phyloP scores from a whole-genome alignment of 2,113 vertebrate species.

The Ictalurus furcatus region DNA sequence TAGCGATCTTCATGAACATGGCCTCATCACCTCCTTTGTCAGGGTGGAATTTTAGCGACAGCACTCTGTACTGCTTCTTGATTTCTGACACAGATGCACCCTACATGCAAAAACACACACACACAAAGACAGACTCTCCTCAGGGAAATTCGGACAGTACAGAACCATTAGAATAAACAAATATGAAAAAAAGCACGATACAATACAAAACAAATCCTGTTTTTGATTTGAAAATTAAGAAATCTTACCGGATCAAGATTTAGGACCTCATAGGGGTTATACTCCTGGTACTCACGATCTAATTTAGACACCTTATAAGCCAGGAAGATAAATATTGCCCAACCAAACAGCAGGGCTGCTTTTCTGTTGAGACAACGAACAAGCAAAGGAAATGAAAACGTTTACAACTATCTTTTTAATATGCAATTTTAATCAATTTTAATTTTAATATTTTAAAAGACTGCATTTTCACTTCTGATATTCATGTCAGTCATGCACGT shows the following conservation, averaged over 20 bases:
- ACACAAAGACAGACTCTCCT: not conserved
- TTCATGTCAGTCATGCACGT: not conserved
- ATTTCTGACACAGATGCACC: conserved; percentile 89
- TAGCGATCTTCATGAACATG: conserved; percentile 95
- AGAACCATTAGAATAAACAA: not conserved
- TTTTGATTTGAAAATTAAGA: not conserved
- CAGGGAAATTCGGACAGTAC: not conserved
- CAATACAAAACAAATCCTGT: not conserved
- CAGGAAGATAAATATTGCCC: conserved; percentile 95
- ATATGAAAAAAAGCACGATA: not conserved
- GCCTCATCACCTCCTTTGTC: conserved; percentile 97
- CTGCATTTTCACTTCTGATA: not conserved
- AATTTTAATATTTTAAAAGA: too few relatives aligned
- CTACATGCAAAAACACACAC: conserved; percentile 65
- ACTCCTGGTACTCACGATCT: conserved; percentile 97
- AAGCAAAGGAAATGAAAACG: not conserved
- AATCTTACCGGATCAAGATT: conserved; percentile 89
- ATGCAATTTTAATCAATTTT: not conserved
- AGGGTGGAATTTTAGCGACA: conserved; percentile 92
- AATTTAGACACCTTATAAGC: conserved; percentile 98
- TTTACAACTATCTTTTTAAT: not conserved
- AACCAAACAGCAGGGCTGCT: conserved; percentile 90
- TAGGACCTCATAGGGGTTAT: conserved; percentile 96
- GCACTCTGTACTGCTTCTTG: conserved; percentile 91
- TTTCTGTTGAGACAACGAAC: conserved; percentile 76